Base-by-base conservation (phyloP, 2,113 vertebrate genomes). In the Tenebrosternarchus preto region DNA sequence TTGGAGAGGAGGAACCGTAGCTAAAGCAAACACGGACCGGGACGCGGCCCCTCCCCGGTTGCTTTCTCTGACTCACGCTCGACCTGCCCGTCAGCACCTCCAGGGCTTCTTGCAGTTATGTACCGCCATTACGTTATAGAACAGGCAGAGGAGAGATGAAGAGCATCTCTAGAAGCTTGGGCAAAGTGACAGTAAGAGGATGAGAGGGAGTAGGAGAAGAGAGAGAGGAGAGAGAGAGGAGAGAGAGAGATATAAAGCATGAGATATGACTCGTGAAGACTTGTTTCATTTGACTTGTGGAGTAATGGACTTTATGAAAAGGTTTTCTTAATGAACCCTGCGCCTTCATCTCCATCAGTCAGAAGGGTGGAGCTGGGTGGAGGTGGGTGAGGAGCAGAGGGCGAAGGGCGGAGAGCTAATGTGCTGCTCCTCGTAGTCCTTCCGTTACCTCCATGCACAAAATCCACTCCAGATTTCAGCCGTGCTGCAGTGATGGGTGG, bases 381-480 rank as follows among this genome's bases (percentile, higher is more conserved):
- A 9, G 6, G 43, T 46, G 43, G 43, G 43, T 1, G 43, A 1
- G 43, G 5, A 12, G 43, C 11, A 12, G 5, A 12, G 43, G 43
- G 43, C 11, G 43, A 8, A 12, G 43, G 43, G 43, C 15, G 43
- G 43, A 15, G 5, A 12, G 66, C 60, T 50, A 73, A 73, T 16
- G 61, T 20, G 22, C 4, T 19, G 22, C 33, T 39, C 57, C 72
- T 29, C n/a, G 5, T 36, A 66, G 67, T 22, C n/a, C 9, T 12
- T 46, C 69, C 6, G 22, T 36, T 43, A 59, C 43, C 46, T 71
- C 72, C 46, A 4, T 46, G 8, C 72, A 56, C 82, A 84, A 46
- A 50, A 90, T 90, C 92, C 92, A 90, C 85, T 91, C 90, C 87
- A 91, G 90, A 92, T 93, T 93, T 92, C 85, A 68, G 55, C 83